A percentile compares a stretch with the other conserved stretches of the same genome.
These are phyloP conservation scores for Zaprionus gabonicus DNA, from an alignment of 1,140 invertebrate genomes.

Conservation along the genomic window DNA sequence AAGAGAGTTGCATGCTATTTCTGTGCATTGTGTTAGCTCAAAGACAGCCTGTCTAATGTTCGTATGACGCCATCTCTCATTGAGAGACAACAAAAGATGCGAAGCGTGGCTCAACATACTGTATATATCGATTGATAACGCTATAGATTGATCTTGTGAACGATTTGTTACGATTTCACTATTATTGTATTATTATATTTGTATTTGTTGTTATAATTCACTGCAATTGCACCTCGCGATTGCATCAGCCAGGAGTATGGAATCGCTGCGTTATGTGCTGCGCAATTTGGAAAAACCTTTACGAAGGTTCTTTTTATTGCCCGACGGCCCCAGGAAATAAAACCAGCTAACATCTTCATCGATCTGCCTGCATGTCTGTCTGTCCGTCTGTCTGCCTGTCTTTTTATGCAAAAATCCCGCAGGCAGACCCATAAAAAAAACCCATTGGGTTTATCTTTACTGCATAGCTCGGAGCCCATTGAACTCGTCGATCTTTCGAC, in stretches of 20 bases:
- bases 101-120: neutral
- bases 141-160: slow-evolving; percentile 18
- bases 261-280: slow-evolving; percentile 29
- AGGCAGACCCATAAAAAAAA: too few species aligned
- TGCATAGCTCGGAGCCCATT: neutral
- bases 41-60: neutral
- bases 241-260: slow-evolving; percentile 49
- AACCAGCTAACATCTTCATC: neutral
- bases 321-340: neutral
- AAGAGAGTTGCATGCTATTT: neutral
- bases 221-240: slow-evolving; percentile 58
- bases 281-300: slow-evolving; percentile 70
- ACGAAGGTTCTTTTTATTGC: neutral
- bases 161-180: slow-evolving; percentile 8
- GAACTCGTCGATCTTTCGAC: neutral
- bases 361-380: neutral
- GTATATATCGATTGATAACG: slow-evolving; percentile 4
- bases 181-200: slow-evolving; percentile 4
- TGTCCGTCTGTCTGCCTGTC: neutral
- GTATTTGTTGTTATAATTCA: slow-evolving; percentile 15
- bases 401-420: neutral
- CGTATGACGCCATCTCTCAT: slow-evolving; percentile 3
- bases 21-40: neutral
- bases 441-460: neutral
- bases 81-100: neutral